Evolutionary conservation across 2,888 invertebrate species (phyloP).

Genomic region (Augochlorella aurata): DNA sequence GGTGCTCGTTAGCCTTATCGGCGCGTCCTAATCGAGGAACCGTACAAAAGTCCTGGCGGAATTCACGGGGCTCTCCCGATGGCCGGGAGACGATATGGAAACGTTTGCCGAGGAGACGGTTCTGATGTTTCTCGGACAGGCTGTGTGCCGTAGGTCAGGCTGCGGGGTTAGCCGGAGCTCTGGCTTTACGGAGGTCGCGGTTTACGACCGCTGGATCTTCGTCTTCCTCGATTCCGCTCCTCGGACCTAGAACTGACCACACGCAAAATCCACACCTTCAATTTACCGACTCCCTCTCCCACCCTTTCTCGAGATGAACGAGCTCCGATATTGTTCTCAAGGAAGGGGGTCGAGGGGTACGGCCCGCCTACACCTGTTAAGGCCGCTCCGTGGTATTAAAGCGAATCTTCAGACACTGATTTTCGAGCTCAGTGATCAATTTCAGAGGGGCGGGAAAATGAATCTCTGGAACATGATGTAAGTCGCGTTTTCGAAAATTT

Average conservation of each 20-base stretch:
- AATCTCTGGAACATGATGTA: neutral
- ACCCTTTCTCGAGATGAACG: neutral
- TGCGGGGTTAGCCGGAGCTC: constrained; percentile 40
- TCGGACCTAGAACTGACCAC: constrained; percentile 6
- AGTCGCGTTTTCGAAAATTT: neutral
- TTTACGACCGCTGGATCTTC: constrained; percentile 54
- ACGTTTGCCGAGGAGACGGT: constrained; percentile 42
- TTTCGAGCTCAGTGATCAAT: constrained; percentile 42
- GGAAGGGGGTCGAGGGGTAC: neutral
- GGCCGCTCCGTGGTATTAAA: constrained; percentile 19
- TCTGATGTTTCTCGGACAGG: constrained; percentile 43
- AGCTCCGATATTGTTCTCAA: constrained; percentile 11
- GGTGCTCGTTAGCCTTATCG: constrained; percentile 71
- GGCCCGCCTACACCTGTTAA: constrained; percentile 43
- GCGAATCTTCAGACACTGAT: constrained; percentile 40
- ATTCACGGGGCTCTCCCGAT: constrained; percentile 52
- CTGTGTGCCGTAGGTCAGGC: constrained; percentile 54
- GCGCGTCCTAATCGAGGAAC: constrained; percentile 58
- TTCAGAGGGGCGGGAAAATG: neutral
- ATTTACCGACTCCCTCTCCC: constrained; percentile 18
- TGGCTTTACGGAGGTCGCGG: constrained; percentile 30
- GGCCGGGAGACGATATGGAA: constrained; percentile 55
- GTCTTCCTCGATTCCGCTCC: constrained; percentile 6
- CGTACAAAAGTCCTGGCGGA: constrained; percentile 49
- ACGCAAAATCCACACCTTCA: constrained; percentile 32